Evolutionary conservation across 2,797 vertebrate genomes (phyloP).

Genomic region (Oreonectes daqikongensis): DNA sequence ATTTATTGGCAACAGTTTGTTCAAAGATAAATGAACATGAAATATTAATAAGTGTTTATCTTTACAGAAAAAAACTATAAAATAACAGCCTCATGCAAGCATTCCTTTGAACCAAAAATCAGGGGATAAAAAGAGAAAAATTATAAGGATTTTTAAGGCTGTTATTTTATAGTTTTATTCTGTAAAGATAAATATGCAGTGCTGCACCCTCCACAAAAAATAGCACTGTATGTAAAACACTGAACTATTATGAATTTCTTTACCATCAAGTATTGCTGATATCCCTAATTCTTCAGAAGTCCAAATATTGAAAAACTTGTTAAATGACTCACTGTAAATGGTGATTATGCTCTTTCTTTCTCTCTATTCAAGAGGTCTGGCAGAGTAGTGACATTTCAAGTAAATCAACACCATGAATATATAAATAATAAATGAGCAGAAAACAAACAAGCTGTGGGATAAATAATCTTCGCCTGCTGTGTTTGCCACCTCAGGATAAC

Average conservation of each 20-base stretch:
- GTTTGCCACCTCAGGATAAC: slow-evolving; percentile 39
- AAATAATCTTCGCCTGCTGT: slow-evolving; percentile 46
- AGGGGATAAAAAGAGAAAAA: too few relatives aligned
- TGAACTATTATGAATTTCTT: background rate
- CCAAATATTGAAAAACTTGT: slow-evolving; percentile 9
- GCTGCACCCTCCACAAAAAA: too few relatives aligned
- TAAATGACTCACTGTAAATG: slow-evolving; percentile 2
- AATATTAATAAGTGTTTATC: too few relatives aligned
- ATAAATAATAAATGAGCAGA: slow-evolving; percentile 29
- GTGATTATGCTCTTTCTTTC: slow-evolving; percentile 12
- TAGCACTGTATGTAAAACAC: background rate
- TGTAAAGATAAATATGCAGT: too few relatives aligned
- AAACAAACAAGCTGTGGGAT: slow-evolving; percentile 39
- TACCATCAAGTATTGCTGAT: background rate
- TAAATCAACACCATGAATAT: slow-evolving; percentile 35
- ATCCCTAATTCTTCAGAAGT: background rate
- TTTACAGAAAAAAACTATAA: too few relatives aligned
- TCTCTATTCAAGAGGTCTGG: slow-evolving; percentile 18
- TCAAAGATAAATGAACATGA: too few relatives aligned
- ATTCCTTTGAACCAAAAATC: too few relatives aligned
- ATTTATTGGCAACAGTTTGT: too few relatives aligned
- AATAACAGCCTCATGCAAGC: too few relatives aligned
- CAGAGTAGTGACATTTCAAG: slow-evolving; percentile 33
- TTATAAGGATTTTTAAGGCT: too few relatives aligned
- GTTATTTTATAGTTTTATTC: too few relatives aligned